Conservation (phyloP, 2,888 invertebrate species). For the Leptarthrus brevirostris region DNA sequence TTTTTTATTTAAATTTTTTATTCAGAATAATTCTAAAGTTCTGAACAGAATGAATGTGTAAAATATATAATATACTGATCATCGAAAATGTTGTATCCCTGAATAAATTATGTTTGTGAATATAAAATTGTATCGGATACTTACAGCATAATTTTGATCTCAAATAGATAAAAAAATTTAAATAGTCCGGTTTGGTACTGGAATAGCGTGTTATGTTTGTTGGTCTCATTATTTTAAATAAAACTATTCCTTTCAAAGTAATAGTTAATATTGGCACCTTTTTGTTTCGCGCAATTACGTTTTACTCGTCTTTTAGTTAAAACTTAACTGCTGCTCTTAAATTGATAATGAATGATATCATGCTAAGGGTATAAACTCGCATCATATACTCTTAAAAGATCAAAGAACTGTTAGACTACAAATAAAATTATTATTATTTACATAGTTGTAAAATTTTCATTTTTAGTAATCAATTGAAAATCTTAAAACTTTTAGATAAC, state of each 20-base stretch:
- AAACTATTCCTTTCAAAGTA: too few relatives aligned
- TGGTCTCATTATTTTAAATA: too few relatives aligned
- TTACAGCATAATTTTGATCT: background rate
- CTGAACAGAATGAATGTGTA: background rate
- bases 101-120: slow-evolving; percentile 15
- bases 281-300: too few relatives aligned
- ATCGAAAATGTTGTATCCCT: slow-evolving; percentile 18
- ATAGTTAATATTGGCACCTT: too few relatives aligned
- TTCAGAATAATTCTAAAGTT: background rate
- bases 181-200: too few relatives aligned
- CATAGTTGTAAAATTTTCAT: too few relatives aligned
- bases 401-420: background rate
- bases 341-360: background rate
- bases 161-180: too few relatives aligned
- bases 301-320: too few relatives aligned
- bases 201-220: too few relatives aligned
- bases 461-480: background rate
- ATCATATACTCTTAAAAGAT: background rate
- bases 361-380: background rate
- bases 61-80: slow-evolving; percentile 5
- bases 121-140: slow-evolving; percentile 6
- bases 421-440: background rate
- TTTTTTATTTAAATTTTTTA: background rate
- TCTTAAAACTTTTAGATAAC: slow-evolving; percentile 8
- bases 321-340: too few relatives aligned